Evolutionary conservation across 2,113 vertebrate genomes (phyloP).

Genomic region (Lagopus muta): DNA sequence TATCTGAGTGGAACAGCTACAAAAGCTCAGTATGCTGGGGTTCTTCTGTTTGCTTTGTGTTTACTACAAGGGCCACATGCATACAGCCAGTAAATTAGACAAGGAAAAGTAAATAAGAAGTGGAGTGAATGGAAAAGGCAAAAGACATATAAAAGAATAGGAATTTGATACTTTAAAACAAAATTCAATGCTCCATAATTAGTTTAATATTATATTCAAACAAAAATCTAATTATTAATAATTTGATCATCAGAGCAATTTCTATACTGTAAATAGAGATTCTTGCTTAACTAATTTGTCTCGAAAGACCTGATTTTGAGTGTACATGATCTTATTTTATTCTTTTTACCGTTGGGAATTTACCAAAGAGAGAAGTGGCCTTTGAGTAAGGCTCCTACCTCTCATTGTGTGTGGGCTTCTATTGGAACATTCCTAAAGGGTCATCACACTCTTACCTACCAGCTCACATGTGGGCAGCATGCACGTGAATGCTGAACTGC

Average conservation of each 20-base stretch:
- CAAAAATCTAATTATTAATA: background rate
- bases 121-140: background rate
- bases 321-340: background rate
- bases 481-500: background rate
- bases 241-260: background rate
- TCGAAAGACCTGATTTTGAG: background rate
- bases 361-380: background rate
- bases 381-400: background rate
- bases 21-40: background rate
- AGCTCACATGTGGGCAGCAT: background rate
- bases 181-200: background rate
- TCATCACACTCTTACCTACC: background rate
- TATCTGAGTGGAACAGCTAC: background rate
- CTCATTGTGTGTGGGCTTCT: fast-evolving
- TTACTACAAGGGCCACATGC: background rate
- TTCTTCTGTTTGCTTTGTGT: background rate
- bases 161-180: background rate
- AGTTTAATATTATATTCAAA: background rate
- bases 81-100: background rate
- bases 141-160: background rate
- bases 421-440: background rate
- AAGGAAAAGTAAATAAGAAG: background rate
- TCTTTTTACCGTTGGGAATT: background rate
- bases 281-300: background rate
- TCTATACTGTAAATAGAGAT: background rate